Percentiles rank a stretch among this genome's conserved stretches.
phyloP scores from a whole-genome alignment of 2,113 vertebrate species.

The Phrynocephalus versicolor region DNA sequence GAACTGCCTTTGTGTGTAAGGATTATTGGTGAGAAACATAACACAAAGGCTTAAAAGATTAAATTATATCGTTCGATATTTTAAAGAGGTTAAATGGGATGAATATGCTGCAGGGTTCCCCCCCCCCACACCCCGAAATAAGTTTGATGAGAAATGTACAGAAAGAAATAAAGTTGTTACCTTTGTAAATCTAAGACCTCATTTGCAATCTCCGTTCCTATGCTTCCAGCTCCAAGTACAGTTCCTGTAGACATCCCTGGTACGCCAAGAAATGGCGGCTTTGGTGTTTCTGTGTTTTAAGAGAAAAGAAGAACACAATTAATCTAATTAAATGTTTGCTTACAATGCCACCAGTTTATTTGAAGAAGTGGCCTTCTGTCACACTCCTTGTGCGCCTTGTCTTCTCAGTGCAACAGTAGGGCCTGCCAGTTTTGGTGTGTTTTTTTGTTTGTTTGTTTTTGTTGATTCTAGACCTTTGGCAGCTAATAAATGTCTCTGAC shows the following conservation, averaged over 20 bases:
- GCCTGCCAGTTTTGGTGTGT: background rate
- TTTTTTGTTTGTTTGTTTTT: no score
- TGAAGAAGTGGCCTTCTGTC: background rate
- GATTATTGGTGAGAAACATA: background rate
- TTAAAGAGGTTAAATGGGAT: background rate
- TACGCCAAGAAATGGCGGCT: slow-evolving; percentile 79
- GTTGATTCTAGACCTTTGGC: background rate
- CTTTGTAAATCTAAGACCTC: slow-evolving; percentile 88
- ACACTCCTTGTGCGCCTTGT: background rate
- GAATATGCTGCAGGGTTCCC: background rate
- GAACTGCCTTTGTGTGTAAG: background rate
- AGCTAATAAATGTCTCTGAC: background rate
- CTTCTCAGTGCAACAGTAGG: background rate
- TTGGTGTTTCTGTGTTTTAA: slow-evolving; percentile 73
- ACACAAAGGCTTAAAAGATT: background rate
- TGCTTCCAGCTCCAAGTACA: slow-evolving; percentile 87
- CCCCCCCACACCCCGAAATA: no score
- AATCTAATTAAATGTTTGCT: background rate
- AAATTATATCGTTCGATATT: background rate
- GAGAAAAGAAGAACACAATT: background rate
- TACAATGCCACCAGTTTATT: background rate
- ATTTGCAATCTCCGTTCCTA: slow-evolving; percentile 88
- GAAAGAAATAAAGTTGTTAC: slow-evolving; percentile 63
- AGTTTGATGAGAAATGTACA: background rate
- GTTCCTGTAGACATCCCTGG: slow-evolving; percentile 78